Evolutionary conservation across 2,888 invertebrate genomes (phyloP), one percentile per base, ranked within the genome.

Genomic region (Drosophila ustulata): DNA sequence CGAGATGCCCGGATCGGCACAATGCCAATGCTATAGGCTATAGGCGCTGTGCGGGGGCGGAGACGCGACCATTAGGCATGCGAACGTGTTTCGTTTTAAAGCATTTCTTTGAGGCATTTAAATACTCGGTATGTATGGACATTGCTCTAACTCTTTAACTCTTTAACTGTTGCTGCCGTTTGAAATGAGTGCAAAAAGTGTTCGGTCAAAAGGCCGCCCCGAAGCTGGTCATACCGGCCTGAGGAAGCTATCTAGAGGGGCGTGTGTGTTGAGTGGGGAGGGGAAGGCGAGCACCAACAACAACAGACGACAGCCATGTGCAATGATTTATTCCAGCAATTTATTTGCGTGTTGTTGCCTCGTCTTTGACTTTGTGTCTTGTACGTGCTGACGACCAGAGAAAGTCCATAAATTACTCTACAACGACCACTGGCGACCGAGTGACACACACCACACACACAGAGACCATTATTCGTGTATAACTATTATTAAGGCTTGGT

Each of bases 261-360:
- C 9, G 32, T 13, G 11, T 3, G 1, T 3, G 25, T 18, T 26
- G 2, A 9, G 5, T 0, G 7, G 4, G 45, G 11, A 23, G 34
- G 30, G 23, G 6, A 30, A 23, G 25, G 34, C 18, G 37, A 13
- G 43, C 45, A 45, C 1, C 55, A 43, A 23, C 52, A 52, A 52
- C 26, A 51, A 13, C 50, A 37, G 70, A 61, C 63, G 78, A 73
- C 78, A 78, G 79, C 64, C 75, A 47, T 63, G 69, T 78, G 73
- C 80, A 90, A 81, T 88, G 89, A 90, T 88, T 88, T 90, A 88
- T 89, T 88, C 81, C 80, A 84, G 89, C 83, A 88, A 86, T 81
- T 81, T 83, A 83, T 89, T 89, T 89, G 84, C 84, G 64, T 80
- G 73, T 80, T 85, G 69, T 56, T 66, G 67, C 56, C 66, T 73